A percentile compares a stretch with the other conserved stretches of the same genome.
These are phyloP conservation scores for Cyprinodon diabolis DNA, from an alignment of 2,797 vertebrate species.

Conservation along the genomic window DNA sequence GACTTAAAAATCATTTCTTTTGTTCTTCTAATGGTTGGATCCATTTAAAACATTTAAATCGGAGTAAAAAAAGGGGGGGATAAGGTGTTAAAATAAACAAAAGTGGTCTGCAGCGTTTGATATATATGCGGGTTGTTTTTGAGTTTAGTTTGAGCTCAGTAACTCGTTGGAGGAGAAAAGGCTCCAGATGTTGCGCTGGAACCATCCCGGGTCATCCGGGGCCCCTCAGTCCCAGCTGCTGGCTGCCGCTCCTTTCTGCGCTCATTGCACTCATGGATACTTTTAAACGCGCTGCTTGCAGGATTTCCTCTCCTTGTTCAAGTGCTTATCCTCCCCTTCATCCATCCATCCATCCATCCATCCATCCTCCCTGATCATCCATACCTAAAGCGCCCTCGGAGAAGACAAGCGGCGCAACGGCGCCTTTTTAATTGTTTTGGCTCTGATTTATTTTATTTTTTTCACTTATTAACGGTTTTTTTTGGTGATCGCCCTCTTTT, in stretches of 20 bases:
- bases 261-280: slow-evolving; percentile 61
- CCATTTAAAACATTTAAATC: slow-evolving; percentile 17
- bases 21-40: slow-evolving; percentile 41
- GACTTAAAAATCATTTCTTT: slow-evolving; percentile 59
- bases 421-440: slow-evolving; percentile 69
- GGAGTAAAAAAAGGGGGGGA: too few species aligned
- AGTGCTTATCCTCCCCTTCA: too few species aligned
- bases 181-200: not conserved
- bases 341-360: slow-evolving; percentile 3
- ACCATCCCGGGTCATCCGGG: slow-evolving; percentile 18
- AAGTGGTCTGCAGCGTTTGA: not conserved
- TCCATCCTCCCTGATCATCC: slow-evolving; percentile 44
- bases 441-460: slow-evolving; percentile 24
- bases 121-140: too few species aligned
- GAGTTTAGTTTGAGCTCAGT: too few species aligned
- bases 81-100: not conserved
- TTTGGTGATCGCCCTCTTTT: slow-evolving; percentile 4
- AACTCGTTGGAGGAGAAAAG: not conserved
- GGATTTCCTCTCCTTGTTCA: slow-evolving; percentile 31
- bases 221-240: slow-evolving; percentile 8
- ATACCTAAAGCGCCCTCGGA: slow-evolving; percentile 63
- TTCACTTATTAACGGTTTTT: slow-evolving; percentile 38
- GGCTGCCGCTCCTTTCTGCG: slow-evolving; percentile 30
- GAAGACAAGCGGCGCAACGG: slow-evolving; percentile 29
- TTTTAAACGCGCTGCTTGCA: slow-evolving; percentile 50